Percentiles rank a stretch among this genome's conserved stretches.
These are phyloP conservation scores for Spilogale gracilis DNA, from an alignment of 2,113 vertebrate species.

Conservation along the genomic window DNA sequence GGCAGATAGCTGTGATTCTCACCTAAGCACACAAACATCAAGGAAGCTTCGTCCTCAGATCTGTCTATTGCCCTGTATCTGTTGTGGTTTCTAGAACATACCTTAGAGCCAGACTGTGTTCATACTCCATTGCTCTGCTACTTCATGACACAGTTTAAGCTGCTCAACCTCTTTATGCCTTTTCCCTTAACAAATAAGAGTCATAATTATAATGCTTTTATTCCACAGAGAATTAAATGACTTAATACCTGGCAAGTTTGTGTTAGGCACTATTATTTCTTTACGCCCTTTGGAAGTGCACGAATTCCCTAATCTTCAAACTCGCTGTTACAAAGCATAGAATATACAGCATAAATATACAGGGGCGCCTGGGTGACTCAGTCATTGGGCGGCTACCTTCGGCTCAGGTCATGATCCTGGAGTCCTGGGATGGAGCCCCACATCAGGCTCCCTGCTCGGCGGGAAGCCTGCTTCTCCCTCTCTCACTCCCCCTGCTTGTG, in stretches of 20 bases:
- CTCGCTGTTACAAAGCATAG: neutral
- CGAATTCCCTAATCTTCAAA: neutral
- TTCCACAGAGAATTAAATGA: conserved; percentile 21
- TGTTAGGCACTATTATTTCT: conserved; percentile 33
- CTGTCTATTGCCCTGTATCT: neutral
- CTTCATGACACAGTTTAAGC: neutral
- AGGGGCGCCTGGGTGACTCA: too few relatives aligned
- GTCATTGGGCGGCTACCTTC: too few relatives aligned
- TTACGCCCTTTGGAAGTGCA: neutral
- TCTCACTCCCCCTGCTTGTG: too few relatives aligned
- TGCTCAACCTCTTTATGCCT: neutral
- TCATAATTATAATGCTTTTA: neutral
- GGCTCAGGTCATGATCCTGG: too few relatives aligned
- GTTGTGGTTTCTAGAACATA: neutral
- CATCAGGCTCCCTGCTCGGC: too few relatives aligned
- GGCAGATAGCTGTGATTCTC: neutral
- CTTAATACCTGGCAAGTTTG: neutral
- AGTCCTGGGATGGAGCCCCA: too few relatives aligned
- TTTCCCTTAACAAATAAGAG: neutral
- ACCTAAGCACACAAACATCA: neutral
- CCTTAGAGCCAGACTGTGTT: neutral
- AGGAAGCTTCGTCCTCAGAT: neutral
- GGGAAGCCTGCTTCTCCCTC: too few relatives aligned
- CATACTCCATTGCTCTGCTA: too few relatives aligned
- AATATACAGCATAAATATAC: neutral